phyloP scores from a whole-genome alignment of 2,113 vertebrate genomes.

The Hoplias malabaricus region DNA sequence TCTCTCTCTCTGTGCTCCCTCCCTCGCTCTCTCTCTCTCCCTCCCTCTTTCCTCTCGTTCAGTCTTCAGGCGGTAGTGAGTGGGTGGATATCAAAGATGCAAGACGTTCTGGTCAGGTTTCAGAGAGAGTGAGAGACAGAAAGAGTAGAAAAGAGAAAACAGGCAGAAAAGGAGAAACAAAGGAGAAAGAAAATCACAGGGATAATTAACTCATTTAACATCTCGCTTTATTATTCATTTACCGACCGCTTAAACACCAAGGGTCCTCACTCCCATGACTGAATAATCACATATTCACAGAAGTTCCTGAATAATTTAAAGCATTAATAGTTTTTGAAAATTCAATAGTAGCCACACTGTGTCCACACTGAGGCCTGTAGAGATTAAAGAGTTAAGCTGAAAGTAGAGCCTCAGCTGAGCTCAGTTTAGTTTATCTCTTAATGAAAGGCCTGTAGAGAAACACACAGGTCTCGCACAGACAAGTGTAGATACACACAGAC shows the following conservation, averaged over 20 bases:
- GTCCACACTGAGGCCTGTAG: too few species aligned
- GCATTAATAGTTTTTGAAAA: too few species aligned
- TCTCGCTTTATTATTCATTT: background rate
- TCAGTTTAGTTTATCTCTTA: too few species aligned
- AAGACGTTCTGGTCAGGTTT: slow-evolving; percentile 36
- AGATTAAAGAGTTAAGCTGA: too few species aligned
- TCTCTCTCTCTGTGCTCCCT: background rate
- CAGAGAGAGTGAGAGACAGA: background rate
- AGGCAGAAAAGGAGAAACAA: background rate
- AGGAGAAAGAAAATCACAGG: background rate
- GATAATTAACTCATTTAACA: too few species aligned
- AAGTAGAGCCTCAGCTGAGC: too few species aligned
- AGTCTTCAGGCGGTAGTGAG: slow-evolving; percentile 34
- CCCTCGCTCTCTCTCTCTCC: background rate
- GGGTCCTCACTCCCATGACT: too few species aligned
- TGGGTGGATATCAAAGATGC: slow-evolving; percentile 47
- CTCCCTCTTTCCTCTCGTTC: background rate
- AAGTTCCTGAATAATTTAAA: too few species aligned
- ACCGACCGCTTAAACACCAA: too few species aligned
- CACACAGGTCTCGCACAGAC: background rate
- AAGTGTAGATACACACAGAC: slow-evolving; percentile 14
- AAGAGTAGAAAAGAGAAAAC: background rate
- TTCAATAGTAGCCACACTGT: too few species aligned
- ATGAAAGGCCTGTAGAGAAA: too few species aligned
- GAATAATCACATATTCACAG: too few species aligned